Percentiles rank a stretch among this genome's conserved stretches.
phyloP scores from a whole-genome alignment of 2,797 vertebrate species.

The Premnoplex brunnescens region DNA sequence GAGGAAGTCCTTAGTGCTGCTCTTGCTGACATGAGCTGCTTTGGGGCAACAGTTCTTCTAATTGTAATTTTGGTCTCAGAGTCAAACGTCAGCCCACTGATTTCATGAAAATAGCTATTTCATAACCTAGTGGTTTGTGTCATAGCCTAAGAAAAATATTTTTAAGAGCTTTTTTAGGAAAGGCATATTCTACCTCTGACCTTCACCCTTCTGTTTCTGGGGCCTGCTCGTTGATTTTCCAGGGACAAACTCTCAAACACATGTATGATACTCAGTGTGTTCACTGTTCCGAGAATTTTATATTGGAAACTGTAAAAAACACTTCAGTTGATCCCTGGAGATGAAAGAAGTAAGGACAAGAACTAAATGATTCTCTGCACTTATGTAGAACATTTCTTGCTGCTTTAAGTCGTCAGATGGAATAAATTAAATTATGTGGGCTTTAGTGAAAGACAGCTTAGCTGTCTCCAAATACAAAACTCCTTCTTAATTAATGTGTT shows the following conservation, averaged over 20 bases:
- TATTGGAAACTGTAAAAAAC: neutral
- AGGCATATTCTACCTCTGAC: neutral
- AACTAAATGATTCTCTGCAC: neutral
- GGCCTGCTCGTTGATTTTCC: neutral
- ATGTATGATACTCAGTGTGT: neutral
- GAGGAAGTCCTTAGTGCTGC: neutral
- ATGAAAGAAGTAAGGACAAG: neutral
- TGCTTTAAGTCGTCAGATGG: neutral
- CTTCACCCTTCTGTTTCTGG: neutral
- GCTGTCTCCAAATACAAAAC: neutral
- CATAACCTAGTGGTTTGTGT: neutral
- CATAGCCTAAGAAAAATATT: neutral
- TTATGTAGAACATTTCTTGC: neutral
- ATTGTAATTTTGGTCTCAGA: neutral
- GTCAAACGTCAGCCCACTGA: neutral
- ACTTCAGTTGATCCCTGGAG: neutral
- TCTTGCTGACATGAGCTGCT: neutral
- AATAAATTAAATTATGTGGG: neutral
- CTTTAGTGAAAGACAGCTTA: neutral
- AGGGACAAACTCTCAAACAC: neutral
- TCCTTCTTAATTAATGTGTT: conserved; percentile 2
- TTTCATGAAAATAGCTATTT: neutral
- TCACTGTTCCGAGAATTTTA: neutral
- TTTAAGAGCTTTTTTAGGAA: neutral
- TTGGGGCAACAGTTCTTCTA: neutral